Base-by-base conservation (phyloP, 2,113 vertebrate species). In the Myxocyprinus asiaticus region DNA sequence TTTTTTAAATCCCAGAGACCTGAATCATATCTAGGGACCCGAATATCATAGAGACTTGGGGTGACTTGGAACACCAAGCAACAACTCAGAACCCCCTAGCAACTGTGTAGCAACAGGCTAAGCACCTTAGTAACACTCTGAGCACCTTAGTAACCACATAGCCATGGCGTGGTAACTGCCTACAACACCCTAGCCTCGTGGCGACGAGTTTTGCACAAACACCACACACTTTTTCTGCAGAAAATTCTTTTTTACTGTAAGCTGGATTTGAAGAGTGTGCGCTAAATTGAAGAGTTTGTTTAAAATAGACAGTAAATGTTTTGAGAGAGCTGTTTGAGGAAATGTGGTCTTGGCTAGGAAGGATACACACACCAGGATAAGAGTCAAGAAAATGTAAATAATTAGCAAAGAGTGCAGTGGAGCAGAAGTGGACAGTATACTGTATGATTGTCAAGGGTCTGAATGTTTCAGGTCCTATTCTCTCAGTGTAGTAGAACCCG, bases 341-440 rank as follows among this genome's bases (percentile, higher is more conserved):
- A 44, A n/a, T 1, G 9, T 15, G n/a, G 33, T 51, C 44, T 33
- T 15, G 15, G 42, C 44, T 11, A 58, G 69, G 42, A 15, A 10
- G n/a, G 9, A 45, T 33, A 59, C 10, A 12, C 71, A 74, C 42
- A 73, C 50, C 48, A n/a, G 15, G 6, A 47, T 62, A 48, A 7
- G 15, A 74, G 71, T 58, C 71, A 62, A 62, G 71, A 50, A 74
- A 74, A 9, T 1, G 51, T 47, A 56, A 73, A 73, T 75, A 47
- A 59, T 58, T 48, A 50, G 7, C 10, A 0, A 64, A 42, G 14
- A 75, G 71, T n/a, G 44, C 67, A 67, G 8, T 48, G 14, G 43
- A 66, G 50, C 48, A 44, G 47, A 64, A 63, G 17, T 11, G 14
- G 14, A 58, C 64, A 43, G 50, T 14, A 3, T 22, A 33, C 22